These are phyloP conservation scores for Plebejus melissa DNA, from an alignment of 2,888 invertebrate species.

Conservation along the genomic window DNA sequence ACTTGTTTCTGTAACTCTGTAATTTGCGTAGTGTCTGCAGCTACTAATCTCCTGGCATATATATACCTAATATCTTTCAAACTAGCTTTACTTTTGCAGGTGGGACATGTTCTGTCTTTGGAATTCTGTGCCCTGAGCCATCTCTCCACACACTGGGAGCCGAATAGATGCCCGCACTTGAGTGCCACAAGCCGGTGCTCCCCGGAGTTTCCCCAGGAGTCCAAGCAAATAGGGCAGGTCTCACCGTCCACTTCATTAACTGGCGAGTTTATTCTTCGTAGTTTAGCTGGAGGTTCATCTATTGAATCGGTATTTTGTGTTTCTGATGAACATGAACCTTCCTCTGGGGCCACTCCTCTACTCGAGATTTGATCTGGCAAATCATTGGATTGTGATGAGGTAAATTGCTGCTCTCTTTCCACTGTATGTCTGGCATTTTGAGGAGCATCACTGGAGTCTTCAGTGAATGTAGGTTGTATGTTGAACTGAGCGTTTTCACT, in stretches of 20 bases:
- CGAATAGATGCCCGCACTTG: conserved; percentile 96
- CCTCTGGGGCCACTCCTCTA: conserved; percentile 41
- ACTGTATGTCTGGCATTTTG: background rate
- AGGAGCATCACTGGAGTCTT: background rate
- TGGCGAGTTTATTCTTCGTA: conserved; percentile 50
- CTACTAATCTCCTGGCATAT: conserved; percentile 87
- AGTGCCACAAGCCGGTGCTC: conserved; percentile 91
- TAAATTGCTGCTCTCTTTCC: background rate
- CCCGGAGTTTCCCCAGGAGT: conserved; percentile 92
- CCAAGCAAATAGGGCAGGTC: conserved; percentile 93
- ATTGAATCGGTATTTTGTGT: conserved; percentile 30
- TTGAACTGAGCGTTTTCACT: conserved; percentile 28
- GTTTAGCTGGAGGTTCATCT: conserved; percentile 53
- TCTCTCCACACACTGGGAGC: conserved; percentile 86
- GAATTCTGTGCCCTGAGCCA: conserved; percentile 82
- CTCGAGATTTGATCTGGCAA: conserved; percentile 41
- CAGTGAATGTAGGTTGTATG: background rate
- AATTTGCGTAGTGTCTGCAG: conserved; percentile 88
- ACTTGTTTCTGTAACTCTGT: conserved; percentile 82
- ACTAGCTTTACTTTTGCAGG: conserved; percentile 88
- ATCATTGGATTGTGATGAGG: conserved; percentile 29
- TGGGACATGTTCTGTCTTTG: conserved; percentile 87
- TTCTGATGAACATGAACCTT: conserved; percentile 28
- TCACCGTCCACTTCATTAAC: conserved; percentile 81
- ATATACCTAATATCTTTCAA: conserved; percentile 86